Evolutionary conservation across 2,888 invertebrate genomes (phyloP).

Genomic region (Stomorhina lunata): DNA sequence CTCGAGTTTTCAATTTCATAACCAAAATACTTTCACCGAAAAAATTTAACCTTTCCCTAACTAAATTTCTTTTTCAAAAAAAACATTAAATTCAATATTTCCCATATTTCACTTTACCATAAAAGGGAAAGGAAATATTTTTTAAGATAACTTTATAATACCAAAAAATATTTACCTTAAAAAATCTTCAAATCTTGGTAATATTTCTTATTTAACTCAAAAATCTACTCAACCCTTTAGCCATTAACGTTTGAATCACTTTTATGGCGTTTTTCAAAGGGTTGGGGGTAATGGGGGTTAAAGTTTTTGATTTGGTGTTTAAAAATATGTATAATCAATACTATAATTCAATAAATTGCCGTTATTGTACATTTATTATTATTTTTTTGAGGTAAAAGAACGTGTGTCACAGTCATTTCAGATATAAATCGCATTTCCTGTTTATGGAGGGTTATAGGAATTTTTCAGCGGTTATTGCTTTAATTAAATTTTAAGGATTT

Average conservation of each 20-base stretch:
- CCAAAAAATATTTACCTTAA: background rate
- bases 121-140: conserved; percentile 25
- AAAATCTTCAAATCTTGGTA: background rate
- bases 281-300: background rate
- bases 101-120: conserved; percentile 27
- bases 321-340: conserved; percentile 13
- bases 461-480: background rate
- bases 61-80: background rate
- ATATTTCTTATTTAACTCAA: background rate
- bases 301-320: background rate
- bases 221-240: background rate
- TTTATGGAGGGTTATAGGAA: background rate
- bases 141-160: no score
- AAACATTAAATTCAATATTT: background rate
- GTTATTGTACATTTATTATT: background rate
- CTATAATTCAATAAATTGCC: conserved; percentile 34
- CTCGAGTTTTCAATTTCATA: background rate
- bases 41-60: background rate
- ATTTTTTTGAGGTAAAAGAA: background rate
- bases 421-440: conserved; percentile 40
- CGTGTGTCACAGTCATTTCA: background rate
- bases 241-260: background rate
- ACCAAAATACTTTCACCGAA: background rate
- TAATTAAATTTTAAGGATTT: no score
- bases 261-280: background rate